Conservation (phyloP, 37 sponge, comb jelly and placozoan species). For the Hexactinellida sp. region DNA sequence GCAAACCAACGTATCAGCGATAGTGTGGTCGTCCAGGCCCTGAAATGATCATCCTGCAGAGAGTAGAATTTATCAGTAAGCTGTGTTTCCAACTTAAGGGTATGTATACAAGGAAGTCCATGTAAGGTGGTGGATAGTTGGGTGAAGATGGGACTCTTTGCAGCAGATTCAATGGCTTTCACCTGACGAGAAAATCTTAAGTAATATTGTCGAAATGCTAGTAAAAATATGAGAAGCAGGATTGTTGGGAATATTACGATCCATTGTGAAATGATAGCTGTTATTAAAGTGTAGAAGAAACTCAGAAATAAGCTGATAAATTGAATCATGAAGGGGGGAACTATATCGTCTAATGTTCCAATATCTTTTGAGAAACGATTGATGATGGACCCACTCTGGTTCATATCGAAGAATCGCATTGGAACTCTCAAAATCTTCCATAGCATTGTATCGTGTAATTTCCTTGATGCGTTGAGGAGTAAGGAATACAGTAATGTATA, state of each 20-base stretch:
- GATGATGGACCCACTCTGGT: not conserved
- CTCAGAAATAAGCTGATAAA: not conserved
- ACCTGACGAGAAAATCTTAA: not conserved
- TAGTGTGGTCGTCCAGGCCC: not conserved
- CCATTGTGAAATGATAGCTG: not conserved
- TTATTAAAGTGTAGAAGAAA: not conserved
- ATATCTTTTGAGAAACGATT: constrained; percentile 4
- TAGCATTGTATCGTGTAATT: not conserved
- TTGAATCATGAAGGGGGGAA: not conserved
- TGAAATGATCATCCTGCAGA: not conserved
- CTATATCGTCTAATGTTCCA: not conserved
- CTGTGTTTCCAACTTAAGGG: not conserved
- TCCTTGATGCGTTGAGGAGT: not conserved
- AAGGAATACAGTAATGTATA: not conserved
- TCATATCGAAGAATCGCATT: not conserved
- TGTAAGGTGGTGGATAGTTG: not conserved
- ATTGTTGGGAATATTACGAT: not conserved
- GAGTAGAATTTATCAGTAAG: not conserved
- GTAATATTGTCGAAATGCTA: not conserved
- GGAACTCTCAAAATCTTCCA: not conserved
- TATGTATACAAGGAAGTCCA: constrained; percentile 4
- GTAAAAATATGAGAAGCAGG: not conserved
- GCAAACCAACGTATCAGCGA: not conserved
- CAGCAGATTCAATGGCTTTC: not conserved
- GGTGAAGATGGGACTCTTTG: not conserved